Percentiles rank a stretch among this genome's conserved stretches.
phyloP scores from a whole-genome alignment of 2,797 vertebrate genomes.

The Nasua narica region DNA sequence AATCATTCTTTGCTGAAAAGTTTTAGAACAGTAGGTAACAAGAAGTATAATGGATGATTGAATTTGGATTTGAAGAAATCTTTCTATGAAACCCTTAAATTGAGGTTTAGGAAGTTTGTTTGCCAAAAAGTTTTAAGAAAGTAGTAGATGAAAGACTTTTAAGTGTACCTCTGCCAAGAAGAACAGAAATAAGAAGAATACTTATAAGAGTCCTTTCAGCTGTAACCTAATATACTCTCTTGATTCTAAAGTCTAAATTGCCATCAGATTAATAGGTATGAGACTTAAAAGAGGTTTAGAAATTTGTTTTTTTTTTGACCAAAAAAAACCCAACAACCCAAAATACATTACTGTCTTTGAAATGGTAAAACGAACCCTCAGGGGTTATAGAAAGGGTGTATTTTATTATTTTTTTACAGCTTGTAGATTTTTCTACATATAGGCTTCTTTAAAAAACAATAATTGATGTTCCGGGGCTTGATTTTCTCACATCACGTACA shows the following conservation, averaged over 20 bases:
- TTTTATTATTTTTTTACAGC: conserved; percentile 17
- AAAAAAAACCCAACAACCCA: not conserved
- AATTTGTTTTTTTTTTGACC: conserved; percentile 31
- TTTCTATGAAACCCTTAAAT: conserved; percentile 9
- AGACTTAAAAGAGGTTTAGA: conserved; percentile 7
- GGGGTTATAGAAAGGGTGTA: not conserved
- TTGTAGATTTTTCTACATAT: not conserved
- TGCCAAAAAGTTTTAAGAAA: not conserved
- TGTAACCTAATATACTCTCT: not conserved
- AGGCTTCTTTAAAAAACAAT: not conserved
- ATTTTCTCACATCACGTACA: not conserved
- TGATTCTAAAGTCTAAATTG: not conserved
- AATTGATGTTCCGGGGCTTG: not conserved
- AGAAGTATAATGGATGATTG: not conserved
- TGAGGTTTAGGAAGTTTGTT: not conserved
- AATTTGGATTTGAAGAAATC: conserved; percentile 9
- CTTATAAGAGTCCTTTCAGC: not conserved
- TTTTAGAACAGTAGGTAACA: not conserved
- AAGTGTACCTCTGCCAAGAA: not conserved
- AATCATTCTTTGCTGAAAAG: conserved; percentile 6
- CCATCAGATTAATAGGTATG: not conserved
- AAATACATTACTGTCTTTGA: conserved; percentile 11
- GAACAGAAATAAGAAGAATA: not conserved
- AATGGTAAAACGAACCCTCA: not conserved
- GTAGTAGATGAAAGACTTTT: not conserved